Percentiles rank a stretch among this genome's conserved stretches.
Conservation (phyloP, 2,797 vertebrate genomes). For the Holocentrus rufus region DNA sequence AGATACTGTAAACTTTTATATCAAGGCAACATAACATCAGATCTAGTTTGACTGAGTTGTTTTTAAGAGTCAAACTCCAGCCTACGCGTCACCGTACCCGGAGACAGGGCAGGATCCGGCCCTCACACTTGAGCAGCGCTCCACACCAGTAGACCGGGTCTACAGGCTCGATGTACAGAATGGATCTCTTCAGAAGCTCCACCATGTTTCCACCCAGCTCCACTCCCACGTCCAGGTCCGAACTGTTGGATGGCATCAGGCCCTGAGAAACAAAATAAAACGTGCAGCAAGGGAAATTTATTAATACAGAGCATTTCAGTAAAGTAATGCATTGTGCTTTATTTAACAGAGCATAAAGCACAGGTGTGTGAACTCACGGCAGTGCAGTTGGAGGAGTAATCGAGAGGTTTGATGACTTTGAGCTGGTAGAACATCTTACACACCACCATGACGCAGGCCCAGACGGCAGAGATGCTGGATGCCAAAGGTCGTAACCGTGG, state of each 20-base stretch:
- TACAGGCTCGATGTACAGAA: conserved; percentile 69
- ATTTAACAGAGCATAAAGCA: too few relatives aligned
- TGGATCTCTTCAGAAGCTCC: conserved; percentile 74
- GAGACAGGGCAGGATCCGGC: conserved; percentile 78
- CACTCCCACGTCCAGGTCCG: conserved; percentile 42
- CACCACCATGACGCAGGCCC: conserved; percentile 83
- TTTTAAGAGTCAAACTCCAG: neutral
- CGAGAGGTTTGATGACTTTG: conserved; percentile 80
- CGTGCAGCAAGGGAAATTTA: too few relatives aligned
- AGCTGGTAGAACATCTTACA: conserved; percentile 88
- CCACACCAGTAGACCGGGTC: conserved; percentile 78
- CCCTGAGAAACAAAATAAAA: conserved; percentile 51
- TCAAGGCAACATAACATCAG: too few relatives aligned
- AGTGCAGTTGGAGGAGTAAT: conserved; percentile 84
- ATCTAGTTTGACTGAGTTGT: neutral
- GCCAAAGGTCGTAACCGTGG: conserved; percentile 74
- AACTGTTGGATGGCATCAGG: conserved; percentile 69
- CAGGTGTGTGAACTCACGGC: conserved; percentile 71
- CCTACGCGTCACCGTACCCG: conserved; percentile 54
- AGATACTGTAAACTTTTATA: too few relatives aligned
- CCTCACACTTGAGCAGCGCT: conserved; percentile 73
- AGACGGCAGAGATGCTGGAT: conserved; percentile 79
- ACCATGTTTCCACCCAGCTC: conserved; percentile 65
- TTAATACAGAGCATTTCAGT: too few relatives aligned
- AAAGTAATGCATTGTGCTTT: too few relatives aligned